Evolutionary conservation across 2,797 vertebrate species (phyloP).

Genomic region (Denticeps clupeoides): DNA sequence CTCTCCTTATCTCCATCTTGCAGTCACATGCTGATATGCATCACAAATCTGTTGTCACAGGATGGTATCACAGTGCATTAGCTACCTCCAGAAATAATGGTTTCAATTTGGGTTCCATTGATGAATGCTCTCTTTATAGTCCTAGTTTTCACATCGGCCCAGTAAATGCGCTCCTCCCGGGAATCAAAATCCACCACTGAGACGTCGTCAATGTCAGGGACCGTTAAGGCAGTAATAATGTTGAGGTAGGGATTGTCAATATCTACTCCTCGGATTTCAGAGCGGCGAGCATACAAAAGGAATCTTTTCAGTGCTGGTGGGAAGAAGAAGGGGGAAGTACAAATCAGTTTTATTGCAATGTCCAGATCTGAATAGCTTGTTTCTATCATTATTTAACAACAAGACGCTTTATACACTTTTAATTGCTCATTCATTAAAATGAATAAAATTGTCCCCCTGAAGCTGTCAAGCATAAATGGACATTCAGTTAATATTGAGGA

Average conservation of each 20-base stretch:
- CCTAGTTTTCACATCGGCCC: slow-evolving; percentile 76
- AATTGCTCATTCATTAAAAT: too few relatives aligned
- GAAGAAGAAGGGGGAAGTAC: not conserved
- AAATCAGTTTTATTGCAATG: not conserved
- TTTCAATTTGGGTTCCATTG: slow-evolving; percentile 71
- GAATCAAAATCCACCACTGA: slow-evolving; percentile 74
- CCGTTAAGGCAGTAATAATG: slow-evolving; percentile 75
- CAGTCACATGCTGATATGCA: not conserved
- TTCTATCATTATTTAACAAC: too few relatives aligned
- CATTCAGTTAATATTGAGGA: too few relatives aligned
- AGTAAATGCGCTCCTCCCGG: slow-evolving; percentile 68
- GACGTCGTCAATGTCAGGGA: slow-evolving; percentile 76
- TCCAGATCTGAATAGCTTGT: too few relatives aligned
- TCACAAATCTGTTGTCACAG: not conserved
- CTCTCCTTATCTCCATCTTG: too few relatives aligned
- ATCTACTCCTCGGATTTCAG: slow-evolving; percentile 77
- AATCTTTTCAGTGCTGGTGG: slow-evolving; percentile 71
- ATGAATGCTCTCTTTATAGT: slow-evolving; percentile 74
- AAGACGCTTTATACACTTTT: too few relatives aligned
- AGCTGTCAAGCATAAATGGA: too few relatives aligned
- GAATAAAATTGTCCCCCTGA: too few relatives aligned
- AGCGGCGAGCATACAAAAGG: slow-evolving; percentile 68
- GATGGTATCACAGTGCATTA: not conserved
- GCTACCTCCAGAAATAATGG: slow-evolving; percentile 70
- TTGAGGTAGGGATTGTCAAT: slow-evolving; percentile 77